phyloP scores from a whole-genome alignment of 1,140 invertebrate genomes.

The Cotesia chilonis region DNA sequence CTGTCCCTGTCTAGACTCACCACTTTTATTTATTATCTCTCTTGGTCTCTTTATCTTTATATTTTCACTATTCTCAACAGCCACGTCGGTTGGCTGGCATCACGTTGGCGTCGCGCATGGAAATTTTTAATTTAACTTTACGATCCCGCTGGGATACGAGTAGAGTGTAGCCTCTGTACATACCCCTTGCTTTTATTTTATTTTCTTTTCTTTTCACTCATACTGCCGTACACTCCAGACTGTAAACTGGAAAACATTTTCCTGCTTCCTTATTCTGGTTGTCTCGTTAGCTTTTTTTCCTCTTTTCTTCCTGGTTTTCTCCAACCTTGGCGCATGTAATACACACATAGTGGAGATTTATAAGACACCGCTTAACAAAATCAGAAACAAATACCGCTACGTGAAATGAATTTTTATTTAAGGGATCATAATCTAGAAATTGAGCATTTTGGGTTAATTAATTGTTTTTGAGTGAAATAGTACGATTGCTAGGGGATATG shows the following conservation, averaged over 20 bases:
- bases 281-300: slow-evolving; percentile 33
- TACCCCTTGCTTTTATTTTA: no score
- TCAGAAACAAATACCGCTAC: no score
- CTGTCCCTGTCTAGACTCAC: neutral
- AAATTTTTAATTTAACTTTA: slow-evolving; percentile 54
- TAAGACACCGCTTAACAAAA: no score
- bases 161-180: slow-evolving; percentile 19
- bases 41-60: slow-evolving; percentile 27
- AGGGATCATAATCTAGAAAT: no score
- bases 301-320: no score
- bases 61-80: slow-evolving; percentile 2
- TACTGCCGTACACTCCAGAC: slow-evolving; percentile 5
- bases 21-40: slow-evolving; percentile 26
- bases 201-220: slow-evolving; percentile 19
- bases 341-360: no score
- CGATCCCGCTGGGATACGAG: slow-evolving; percentile 41
- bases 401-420: no score
- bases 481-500: no score
- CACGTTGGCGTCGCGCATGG: slow-evolving; percentile 38
- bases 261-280: slow-evolving; percentile 33
- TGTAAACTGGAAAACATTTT: slow-evolving; percentile 10
- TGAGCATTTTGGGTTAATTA: no score
- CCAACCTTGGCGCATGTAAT: no score
- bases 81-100: neutral
- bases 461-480: no score